Percentiles rank a stretch among this genome's conserved stretches.
Evolutionary conservation across 2,113 vertebrate genomes (phyloP).

Genomic region (Poecilia latipinna): DNA sequence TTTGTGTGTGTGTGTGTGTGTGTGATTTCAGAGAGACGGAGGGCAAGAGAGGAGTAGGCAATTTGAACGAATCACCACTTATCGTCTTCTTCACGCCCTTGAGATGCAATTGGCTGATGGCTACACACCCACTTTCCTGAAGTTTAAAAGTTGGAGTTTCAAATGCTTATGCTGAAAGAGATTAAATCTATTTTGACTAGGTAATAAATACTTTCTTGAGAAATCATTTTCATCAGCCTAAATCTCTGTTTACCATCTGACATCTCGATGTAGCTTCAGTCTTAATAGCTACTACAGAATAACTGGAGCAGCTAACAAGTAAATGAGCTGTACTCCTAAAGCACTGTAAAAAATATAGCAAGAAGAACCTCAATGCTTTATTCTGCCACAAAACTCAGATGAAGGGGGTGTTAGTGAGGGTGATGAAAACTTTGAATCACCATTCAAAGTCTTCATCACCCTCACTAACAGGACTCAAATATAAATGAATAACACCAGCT

Average conservation of each 20-base stretch:
- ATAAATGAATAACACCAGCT: constrained; percentile 28
- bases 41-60: neutral
- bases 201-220: too few relatives aligned
- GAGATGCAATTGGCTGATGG: neutral
- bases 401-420: too few relatives aligned
- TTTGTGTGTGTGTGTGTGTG: too few relatives aligned
- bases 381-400: neutral
- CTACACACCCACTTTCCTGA: neutral
- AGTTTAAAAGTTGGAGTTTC: neutral
- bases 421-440: constrained; percentile 19
- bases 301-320: constrained; percentile 7
- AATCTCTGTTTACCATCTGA: too few relatives aligned
- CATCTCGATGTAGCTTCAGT: too few relatives aligned
- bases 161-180: neutral
- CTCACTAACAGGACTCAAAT: constrained; percentile 1
- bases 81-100: neutral
- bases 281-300: neutral
- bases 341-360: neutral
- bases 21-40: neutral
- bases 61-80: neutral
- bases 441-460: neutral
- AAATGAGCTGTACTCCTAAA: constrained; percentile 1
- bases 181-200: neutral
- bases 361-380: too few relatives aligned
- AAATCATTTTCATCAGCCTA: too few relatives aligned